Evolutionary conservation across 2,797 vertebrate species (phyloP).

Genomic region (Peromyscus eremicus): DNA sequence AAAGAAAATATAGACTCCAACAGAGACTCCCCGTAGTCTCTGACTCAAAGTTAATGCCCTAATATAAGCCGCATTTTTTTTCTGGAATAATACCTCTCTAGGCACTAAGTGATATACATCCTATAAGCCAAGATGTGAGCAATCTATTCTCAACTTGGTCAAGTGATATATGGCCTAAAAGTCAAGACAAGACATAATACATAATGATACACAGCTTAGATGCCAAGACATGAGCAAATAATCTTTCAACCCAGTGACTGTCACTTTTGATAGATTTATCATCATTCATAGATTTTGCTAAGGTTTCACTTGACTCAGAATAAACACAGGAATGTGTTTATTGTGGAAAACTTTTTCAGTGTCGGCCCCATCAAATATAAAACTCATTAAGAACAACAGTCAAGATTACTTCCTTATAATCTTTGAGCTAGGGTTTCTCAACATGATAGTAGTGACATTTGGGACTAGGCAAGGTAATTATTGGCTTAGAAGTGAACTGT

Average conservation of each 20-base stretch:
- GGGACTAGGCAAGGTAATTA: not conserved
- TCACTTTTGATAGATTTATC: not conserved
- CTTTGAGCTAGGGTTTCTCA: not conserved
- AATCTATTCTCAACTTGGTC: not conserved
- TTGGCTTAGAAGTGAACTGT: no score
- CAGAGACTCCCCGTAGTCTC: not conserved
- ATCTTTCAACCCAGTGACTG: not conserved
- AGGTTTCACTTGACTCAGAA: not conserved
- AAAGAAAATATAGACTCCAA: constrained; percentile 26
- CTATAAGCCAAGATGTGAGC: not conserved
- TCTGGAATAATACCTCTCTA: not conserved
- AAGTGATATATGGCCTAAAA: not conserved
- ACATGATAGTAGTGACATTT: not conserved
- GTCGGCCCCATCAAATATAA: not conserved
- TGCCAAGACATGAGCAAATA: not conserved
- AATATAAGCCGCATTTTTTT: not conserved
- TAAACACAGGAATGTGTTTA: not conserved
- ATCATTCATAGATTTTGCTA: not conserved
- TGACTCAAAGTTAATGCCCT: not conserved
- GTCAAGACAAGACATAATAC: not conserved
- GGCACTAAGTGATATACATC: not conserved
- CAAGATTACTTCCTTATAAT: not conserved
- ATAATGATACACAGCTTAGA: not conserved
- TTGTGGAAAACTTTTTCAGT: constrained; percentile 11
- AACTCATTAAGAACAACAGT: constrained; percentile 6